Evolutionary conservation across 2,113 vertebrate genomes (phyloP), one percentile per base, ranked within the genome.

Genomic region (Clupea harengus): DNA sequence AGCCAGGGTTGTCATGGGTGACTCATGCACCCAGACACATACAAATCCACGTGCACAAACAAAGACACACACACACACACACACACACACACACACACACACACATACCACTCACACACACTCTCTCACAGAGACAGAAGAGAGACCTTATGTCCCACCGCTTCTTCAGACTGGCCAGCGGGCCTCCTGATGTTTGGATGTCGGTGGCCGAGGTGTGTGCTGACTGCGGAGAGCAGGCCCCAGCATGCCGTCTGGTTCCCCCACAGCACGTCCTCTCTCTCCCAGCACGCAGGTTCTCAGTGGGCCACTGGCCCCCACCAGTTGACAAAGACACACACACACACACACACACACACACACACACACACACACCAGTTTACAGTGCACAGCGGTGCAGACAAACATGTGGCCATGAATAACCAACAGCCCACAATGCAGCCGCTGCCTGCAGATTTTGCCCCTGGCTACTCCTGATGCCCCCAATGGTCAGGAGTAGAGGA

Each of bases 51-150:
- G 25, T 0, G 8, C 0, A 67, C 7, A 4, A 4, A 67, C 4
- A 25, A 0, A 9, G 22, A 67, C 22, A 25, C n/a, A 67, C 54
- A 60, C 0, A 60, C 0, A 57, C 54, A 57, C 15, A 57, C 57
- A 64, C 57, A 64, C 57, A 64, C 57, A 67, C 60, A 67, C 60
- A 67, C 60, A 25, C 60, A 67, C 60, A 67, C 60, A 67, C 39
- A 57, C 57, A 64, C 57, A 64, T 20, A 64, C 57, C 60, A 67
- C 60, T 25, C 60, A 25, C 60, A 67, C 60, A 67, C 60, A 67
- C 39, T 25, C 18, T 25, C 39, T 39, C 39, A 64, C 60, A 67
- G 22, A 60, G 5, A 67, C 60, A 67, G 52, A 54, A 54, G 2
- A 54, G 52, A 54, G 52, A 54, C 52, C 15, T 54, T 49, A 49